A percentile compares a stretch with the other conserved stretches of the same genome.
Conservation (phyloP, 2,113 vertebrate genomes). For the Dicerorhinus sumatrensis region DNA sequence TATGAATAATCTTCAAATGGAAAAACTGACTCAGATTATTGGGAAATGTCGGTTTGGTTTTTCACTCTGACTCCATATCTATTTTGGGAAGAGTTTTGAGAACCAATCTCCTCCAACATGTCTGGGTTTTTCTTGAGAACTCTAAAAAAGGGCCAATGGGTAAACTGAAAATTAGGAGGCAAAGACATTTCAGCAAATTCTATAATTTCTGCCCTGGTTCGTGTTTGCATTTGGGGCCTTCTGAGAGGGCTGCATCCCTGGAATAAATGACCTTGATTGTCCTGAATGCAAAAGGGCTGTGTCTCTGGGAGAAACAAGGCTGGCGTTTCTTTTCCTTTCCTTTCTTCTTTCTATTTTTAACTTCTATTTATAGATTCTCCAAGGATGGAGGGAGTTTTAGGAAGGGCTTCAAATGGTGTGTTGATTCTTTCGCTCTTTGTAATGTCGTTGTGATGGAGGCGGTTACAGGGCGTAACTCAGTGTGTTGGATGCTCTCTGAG, state of each 20-base stretch:
- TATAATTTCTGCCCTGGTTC: slow-evolving; percentile 63
- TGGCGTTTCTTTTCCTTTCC: not conserved
- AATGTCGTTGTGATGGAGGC: not conserved
- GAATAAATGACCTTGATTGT: slow-evolving; percentile 82
- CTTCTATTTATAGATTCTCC: slow-evolving; percentile 82
- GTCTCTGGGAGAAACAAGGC: slow-evolving; percentile 78
- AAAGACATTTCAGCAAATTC: slow-evolving; percentile 68
- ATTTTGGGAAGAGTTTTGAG: slow-evolving; percentile 27
- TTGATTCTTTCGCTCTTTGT: slow-evolving; percentile 77
- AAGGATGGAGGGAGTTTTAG: slow-evolving; percentile 77
- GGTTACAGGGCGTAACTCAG: not conserved
- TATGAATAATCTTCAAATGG: not conserved
- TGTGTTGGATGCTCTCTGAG: not conserved
- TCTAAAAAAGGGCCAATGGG: slow-evolving; percentile 40
- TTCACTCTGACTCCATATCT: not conserved
- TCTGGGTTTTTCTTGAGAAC: slow-evolving; percentile 64
- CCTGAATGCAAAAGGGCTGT: slow-evolving; percentile 77
- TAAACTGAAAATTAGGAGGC: slow-evolving; percentile 61
- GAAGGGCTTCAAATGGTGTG: slow-evolving; percentile 75
- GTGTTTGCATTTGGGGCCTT: slow-evolving; percentile 77
- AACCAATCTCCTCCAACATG: slow-evolving; percentile 27
- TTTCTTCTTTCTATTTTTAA: slow-evolving; percentile 58
- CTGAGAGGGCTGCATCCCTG: slow-evolving; percentile 76
- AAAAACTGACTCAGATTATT: not conserved
- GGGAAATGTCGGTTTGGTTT: not conserved